These are phyloP conservation scores for Samia ricini DNA, from an alignment of 1,140 invertebrate species.

Conservation along the genomic window DNA sequence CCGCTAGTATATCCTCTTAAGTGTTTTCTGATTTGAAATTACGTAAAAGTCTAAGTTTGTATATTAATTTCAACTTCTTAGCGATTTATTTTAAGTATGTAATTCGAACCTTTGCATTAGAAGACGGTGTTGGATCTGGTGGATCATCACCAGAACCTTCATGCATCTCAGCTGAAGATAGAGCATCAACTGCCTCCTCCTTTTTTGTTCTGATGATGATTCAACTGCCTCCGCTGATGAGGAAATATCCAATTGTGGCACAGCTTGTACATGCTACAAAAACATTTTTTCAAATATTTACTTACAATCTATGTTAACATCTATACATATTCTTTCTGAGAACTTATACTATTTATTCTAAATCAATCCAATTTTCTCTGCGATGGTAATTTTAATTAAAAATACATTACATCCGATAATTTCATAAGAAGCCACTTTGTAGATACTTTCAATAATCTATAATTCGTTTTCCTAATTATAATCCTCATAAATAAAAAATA, in stretches of 20 bases:
- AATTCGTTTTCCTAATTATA: too few species aligned
- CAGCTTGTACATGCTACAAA: slow-evolving; percentile 7
- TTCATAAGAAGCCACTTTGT: too few species aligned
- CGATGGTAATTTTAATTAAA: too few species aligned
- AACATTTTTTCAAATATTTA: background rate
- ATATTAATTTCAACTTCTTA: background rate
- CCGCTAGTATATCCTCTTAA: too few species aligned
- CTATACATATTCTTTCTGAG: too few species aligned
- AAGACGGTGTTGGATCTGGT: slow-evolving; percentile 30
- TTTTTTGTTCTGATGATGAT: slow-evolving; percentile 56
- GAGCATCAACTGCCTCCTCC: slow-evolving; percentile 32
- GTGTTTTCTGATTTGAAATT: too few species aligned
- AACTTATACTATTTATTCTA: too few species aligned
- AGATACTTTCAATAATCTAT: too few species aligned
- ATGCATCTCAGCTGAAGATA: slow-evolving; percentile 47
- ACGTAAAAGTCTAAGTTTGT: too few species aligned
- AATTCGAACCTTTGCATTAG: slow-evolving; percentile 33
- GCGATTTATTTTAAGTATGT: background rate
- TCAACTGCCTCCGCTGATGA: slow-evolving; percentile 43
- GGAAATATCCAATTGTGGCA: slow-evolving; percentile 28
- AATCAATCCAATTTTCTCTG: too few species aligned
- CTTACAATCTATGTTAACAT: background rate
- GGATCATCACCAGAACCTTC: slow-evolving; percentile 72
- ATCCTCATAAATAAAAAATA: too few species aligned
- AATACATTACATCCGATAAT: too few species aligned